Base-by-base conservation (phyloP, 1,140 invertebrate species). In the Druon quercuslanigerum region DNA sequence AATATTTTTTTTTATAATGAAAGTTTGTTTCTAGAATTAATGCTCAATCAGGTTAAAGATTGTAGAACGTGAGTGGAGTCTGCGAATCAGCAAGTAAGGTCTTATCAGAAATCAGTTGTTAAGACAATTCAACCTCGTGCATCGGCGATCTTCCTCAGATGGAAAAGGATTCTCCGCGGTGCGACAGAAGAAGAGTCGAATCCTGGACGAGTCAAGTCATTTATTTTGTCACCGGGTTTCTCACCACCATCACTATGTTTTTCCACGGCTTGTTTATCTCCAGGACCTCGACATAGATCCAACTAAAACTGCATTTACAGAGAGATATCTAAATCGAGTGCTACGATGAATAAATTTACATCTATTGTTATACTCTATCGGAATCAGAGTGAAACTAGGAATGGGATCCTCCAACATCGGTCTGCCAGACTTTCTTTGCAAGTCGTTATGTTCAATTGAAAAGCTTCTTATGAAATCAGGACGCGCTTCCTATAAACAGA, bases 81-180 rank as follows among this genome's bases (percentile, higher is more conserved):
- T 66, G 60, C 60, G 60, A 66, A 40, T 66, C 1, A 66, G 25
- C 54, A 19, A 11, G 54, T 12, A 11, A 71, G 60, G 51, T 77
- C 33, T 82, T 82, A 82, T 82, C 81, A 78, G 33, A 78, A 70
- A 82, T 82, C 81, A 72, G 66, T 74, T 76, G 77, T 81, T 79
- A 82, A 79, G 77, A 70, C 50, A 74, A 73, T 20, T 70, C 78
- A 80, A 75, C 74, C 78, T 79, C 74, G 70, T 79, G 77, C 57
- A 82, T 19, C 72, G 40, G 60, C 71, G 51, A 74, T 75, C 7
- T 9, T 46, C 40, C 40, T 11, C 8, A 5, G 40, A 5, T 46
- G 40, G 40, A 46, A 57, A 74, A 73, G 54, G 40, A 20, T 57
- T 60, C 57, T 75, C 19, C 50, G 17, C 11, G 60, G 66, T 70